Evolutionary conservation across 2,797 vertebrate genomes (phyloP).

Genomic region (Coracias cyanogaster): DNA sequence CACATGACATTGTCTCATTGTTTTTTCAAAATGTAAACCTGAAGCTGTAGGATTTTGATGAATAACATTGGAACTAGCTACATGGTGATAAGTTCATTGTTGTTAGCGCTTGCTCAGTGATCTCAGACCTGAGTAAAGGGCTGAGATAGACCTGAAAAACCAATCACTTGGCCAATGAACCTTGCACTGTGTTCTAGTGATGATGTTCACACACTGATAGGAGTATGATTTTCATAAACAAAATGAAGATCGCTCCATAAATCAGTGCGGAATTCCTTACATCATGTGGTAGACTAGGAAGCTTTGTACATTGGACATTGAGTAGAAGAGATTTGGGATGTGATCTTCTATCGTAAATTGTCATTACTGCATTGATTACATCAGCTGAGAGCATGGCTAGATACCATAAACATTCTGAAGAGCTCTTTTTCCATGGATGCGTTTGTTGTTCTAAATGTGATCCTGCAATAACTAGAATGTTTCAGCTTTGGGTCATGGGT

Average conservation of each 20-base stretch:
- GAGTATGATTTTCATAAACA: background rate
- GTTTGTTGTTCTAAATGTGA: background rate
- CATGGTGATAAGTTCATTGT: background rate
- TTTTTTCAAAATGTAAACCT: background rate
- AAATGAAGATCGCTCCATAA: background rate
- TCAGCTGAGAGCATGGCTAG: background rate
- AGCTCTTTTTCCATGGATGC: background rate
- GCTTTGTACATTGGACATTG: accelerated
- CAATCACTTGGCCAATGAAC: background rate
- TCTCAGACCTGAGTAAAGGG: background rate
- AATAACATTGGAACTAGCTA: background rate
- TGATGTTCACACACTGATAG: background rate
- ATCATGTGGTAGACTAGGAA: background rate
- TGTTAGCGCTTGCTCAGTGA: background rate
- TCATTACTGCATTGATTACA: background rate
- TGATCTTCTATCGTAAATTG: background rate
- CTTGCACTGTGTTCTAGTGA: accelerated
- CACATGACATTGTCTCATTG: background rate
- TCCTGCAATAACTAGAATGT: background rate
- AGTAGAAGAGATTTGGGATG: background rate
- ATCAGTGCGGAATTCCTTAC: background rate
- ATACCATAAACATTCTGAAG: background rate
- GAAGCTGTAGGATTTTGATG: background rate
- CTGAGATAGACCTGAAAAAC: background rate
- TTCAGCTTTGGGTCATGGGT: background rate